Percentiles rank a stretch among this genome's conserved stretches.
These are phyloP conservation scores for Morone chrysops DNA, from an alignment of 2,113 vertebrate genomes.

Conservation along the genomic window DNA sequence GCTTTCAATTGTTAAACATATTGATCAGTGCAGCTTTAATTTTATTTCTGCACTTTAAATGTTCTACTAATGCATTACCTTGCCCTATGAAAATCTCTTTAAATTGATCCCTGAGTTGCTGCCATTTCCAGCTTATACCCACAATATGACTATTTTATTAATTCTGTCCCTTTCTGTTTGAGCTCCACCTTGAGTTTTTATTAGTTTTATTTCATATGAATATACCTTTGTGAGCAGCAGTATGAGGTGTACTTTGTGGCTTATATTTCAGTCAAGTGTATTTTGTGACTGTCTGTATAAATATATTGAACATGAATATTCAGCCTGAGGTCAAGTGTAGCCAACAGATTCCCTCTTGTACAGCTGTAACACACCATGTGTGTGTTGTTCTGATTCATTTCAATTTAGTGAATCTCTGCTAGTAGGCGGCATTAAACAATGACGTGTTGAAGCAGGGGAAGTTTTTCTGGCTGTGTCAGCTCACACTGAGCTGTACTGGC, in stretches of 20 bases:
- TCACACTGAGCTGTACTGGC: constrained; percentile 7
- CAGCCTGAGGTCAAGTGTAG: constrained; percentile 2
- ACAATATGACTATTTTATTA: not conserved
- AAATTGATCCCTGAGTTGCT: not conserved
- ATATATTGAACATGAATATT: constrained; percentile 12
- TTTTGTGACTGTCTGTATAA: not conserved
- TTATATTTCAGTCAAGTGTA: not conserved
- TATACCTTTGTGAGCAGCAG: not conserved
- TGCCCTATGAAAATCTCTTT: not conserved
- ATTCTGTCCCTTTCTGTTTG: not conserved
- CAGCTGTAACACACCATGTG: not conserved
- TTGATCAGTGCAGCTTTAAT: not conserved
- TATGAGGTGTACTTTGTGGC: not conserved
- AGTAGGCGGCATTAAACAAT: constrained; percentile 8
- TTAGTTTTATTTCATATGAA: constrained; percentile 6
- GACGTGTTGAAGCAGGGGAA: constrained; percentile 8
- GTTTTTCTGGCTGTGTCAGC: not conserved
- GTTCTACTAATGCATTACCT: not conserved
- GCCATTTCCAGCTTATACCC: not conserved
- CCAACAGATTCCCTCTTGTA: not conserved
- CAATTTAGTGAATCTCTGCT: constrained; percentile 4
- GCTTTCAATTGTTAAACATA: not conserved
- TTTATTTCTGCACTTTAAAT: not conserved
- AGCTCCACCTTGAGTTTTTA: not conserved
- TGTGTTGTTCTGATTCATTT: constrained; percentile 27